These are phyloP conservation scores for Lepidocyrtoides sp. DNA, from an alignment of 2,888 invertebrate species.

Conservation along the genomic window DNA sequence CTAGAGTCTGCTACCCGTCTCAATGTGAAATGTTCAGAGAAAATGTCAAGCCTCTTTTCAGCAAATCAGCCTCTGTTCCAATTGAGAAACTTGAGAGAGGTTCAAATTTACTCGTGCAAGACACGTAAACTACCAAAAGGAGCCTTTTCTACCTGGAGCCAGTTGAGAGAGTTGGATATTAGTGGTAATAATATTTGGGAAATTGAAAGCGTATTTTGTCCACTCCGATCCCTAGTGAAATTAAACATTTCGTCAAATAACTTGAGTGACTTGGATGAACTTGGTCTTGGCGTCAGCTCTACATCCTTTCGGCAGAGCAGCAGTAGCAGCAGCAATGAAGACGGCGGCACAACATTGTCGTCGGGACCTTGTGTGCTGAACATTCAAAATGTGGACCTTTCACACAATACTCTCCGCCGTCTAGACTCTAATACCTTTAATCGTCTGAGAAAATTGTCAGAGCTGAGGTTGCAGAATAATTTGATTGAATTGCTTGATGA, in stretches of 20 bases:
- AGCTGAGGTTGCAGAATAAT: slow-evolving; percentile 91
- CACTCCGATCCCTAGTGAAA: slow-evolving; percentile 92
- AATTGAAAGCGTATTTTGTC: slow-evolving; percentile 93
- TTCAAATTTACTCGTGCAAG: slow-evolving; percentile 86
- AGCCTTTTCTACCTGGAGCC: slow-evolving; percentile 77
- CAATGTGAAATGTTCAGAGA: slow-evolving; percentile 92
- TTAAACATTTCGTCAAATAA: slow-evolving; percentile 95
- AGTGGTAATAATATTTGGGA: slow-evolving; percentile 96
- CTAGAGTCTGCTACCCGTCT: slow-evolving; percentile 86
- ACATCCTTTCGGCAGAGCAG: slow-evolving; percentile 36
- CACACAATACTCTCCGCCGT: slow-evolving; percentile 91
- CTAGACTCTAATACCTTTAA: slow-evolving; percentile 91
- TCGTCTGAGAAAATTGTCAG: slow-evolving; percentile 91
- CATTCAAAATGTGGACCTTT: slow-evolving; percentile 91
- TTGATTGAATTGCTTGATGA: slow-evolving; percentile 92
- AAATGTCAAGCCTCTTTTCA: slow-evolving; percentile 92
- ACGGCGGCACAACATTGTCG: background rate
- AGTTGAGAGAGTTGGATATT: slow-evolving; percentile 91
- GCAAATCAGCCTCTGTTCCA: slow-evolving; percentile 87
- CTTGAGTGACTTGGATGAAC: slow-evolving; percentile 91
- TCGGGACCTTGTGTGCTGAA: slow-evolving; percentile 88
- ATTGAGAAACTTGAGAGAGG: slow-evolving; percentile 85
- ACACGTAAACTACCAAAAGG: slow-evolving; percentile 85
- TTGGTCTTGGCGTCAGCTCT: slow-evolving; percentile 89
- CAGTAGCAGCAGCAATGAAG: slow-evolving; percentile 87